Evolutionary conservation across 2,113 vertebrate genomes (phyloP).

Genomic region (Pithys albifrons): DNA sequence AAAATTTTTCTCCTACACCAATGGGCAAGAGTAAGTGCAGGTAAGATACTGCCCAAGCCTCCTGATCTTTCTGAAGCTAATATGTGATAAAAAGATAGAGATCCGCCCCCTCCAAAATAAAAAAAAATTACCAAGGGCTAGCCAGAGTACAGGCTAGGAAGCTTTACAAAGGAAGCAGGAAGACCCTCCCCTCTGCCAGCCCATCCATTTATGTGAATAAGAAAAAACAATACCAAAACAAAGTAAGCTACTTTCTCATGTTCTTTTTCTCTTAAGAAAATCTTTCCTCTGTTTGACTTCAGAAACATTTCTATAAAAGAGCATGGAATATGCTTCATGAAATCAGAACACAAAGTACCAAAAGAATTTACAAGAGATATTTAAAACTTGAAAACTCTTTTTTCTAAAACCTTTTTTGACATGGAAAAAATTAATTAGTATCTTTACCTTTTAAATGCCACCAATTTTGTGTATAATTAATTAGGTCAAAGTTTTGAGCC

Average conservation of each 20-base stretch:
- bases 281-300: background rate
- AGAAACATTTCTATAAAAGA: background rate
- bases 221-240: background rate
- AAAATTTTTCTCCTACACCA: background rate
- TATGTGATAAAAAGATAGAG: background rate
- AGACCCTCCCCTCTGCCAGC: fast-evolving
- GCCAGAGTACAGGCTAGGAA: background rate
- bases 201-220: background rate
- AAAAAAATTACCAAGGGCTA: background rate
- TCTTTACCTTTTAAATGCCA: background rate
- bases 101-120: background rate
- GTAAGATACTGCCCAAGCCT: fast-evolving
- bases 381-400: background rate
- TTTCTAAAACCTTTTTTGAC: background rate
- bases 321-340: background rate
- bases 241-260: background rate
- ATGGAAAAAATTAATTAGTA: background rate
- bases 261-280: background rate
- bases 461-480: background rate
- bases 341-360: background rate
- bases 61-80: background rate
- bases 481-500: background rate
- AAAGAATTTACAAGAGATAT: background rate
- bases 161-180: background rate
- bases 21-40: background rate